phyloP scores from a whole-genome alignment of 2,797 vertebrate genomes.

The Ctenopoma multispine region DNA sequence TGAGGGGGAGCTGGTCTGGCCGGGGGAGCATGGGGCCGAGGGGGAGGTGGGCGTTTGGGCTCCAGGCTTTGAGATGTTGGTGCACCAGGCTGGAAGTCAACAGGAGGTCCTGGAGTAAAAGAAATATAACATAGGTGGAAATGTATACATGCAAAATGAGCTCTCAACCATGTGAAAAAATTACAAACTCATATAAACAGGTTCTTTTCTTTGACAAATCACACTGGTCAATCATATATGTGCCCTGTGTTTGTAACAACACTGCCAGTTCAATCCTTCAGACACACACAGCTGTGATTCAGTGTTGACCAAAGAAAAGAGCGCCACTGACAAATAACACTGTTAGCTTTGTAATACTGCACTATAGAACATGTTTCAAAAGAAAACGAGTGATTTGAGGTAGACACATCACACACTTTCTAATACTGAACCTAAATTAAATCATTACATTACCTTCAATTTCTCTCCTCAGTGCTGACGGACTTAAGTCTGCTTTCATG shows the following conservation, averaged over 20 bases:
- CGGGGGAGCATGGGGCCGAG: slow-evolving; percentile 92
- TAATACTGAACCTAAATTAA: slow-evolving; percentile 30
- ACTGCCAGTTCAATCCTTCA: too few relatives aligned
- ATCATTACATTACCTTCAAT: slow-evolving; percentile 49
- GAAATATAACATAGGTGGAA: not conserved
- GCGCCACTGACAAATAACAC: not conserved
- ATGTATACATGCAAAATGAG: not conserved
- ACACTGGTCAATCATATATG: not conserved
- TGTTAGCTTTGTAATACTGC: slow-evolving; percentile 16
- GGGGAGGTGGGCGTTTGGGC: slow-evolving; percentile 93
- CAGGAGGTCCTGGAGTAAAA: slow-evolving; percentile 74
- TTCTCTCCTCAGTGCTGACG: slow-evolving; percentile 65
- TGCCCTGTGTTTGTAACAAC: not conserved
- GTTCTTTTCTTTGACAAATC: not conserved
- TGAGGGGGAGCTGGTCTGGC: slow-evolving; percentile 94
- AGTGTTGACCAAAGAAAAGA: slow-evolving; percentile 5
- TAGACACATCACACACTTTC: slow-evolving; percentile 18
- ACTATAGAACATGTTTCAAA: slow-evolving; percentile 24
- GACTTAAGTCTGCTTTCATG: slow-evolving; percentile 74
- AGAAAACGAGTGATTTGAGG: slow-evolving; percentile 18
- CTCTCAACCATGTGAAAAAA: not conserved
- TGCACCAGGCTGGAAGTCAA: slow-evolving; percentile 85
- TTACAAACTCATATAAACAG: not conserved
- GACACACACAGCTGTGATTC: not conserved
- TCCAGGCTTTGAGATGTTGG: slow-evolving; percentile 84